Percentiles rank a stretch among this genome's conserved stretches.
These are phyloP conservation scores for Procavia capensis DNA, from an alignment of 2,113 vertebrate genomes.

Conservation along the genomic window DNA sequence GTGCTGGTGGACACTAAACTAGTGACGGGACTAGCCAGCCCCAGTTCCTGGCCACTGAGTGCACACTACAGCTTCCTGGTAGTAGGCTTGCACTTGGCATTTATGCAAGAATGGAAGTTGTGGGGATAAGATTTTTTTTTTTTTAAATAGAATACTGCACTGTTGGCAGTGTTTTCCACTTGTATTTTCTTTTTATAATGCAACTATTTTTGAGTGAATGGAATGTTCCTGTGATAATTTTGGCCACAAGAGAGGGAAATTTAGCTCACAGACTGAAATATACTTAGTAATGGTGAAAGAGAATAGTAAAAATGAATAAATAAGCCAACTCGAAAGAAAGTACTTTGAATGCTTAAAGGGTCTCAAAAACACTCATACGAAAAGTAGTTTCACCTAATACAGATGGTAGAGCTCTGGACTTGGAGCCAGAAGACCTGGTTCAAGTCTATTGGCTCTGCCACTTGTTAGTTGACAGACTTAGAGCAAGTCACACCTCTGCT, in stretches of 20 bases:
- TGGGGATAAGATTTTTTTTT: conserved; percentile 15
- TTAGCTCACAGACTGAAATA: conserved; percentile 50
- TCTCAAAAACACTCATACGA: conserved; percentile 6
- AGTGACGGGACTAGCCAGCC: neutral
- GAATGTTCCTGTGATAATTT: conserved; percentile 70
- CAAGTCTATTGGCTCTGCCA: neutral
- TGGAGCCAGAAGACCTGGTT: neutral
- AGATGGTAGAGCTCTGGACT: neutral
- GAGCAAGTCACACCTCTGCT: neutral
- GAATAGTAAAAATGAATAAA: conserved; percentile 46
- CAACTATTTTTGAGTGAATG: conserved; percentile 61
- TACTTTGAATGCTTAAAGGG: neutral
- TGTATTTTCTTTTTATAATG: conserved; percentile 66
- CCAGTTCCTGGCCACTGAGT: neutral
- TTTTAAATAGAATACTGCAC: conserved; percentile 43
- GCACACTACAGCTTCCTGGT: neutral
- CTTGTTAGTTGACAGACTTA: neutral
- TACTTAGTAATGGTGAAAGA: conserved; percentile 35
- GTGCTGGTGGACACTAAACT: neutral
- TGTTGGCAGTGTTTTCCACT: conserved; percentile 52
- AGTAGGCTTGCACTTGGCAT: neutral
- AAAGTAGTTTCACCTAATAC: neutral
- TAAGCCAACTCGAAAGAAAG: conserved; percentile 46
- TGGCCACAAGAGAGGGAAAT: conserved; percentile 50
- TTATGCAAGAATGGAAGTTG: conserved; percentile 35